Conservation (phyloP, 2,113 vertebrate genomes). For the Eretmochelys imbricata region DNA sequence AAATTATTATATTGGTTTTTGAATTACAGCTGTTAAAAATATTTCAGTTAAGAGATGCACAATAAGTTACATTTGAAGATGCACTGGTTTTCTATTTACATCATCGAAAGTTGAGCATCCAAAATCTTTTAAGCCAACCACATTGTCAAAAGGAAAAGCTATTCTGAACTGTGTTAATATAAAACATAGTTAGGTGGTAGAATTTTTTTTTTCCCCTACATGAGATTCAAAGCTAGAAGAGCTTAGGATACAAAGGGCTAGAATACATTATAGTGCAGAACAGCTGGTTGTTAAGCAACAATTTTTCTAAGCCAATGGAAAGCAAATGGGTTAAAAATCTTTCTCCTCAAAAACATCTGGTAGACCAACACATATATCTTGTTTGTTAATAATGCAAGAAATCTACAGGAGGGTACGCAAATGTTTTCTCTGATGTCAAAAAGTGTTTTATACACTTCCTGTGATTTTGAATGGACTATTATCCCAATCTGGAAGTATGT, state of each 20-base stretch:
- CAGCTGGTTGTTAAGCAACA: slow-evolving; percentile 41
- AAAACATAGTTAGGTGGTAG: slow-evolving; percentile 20
- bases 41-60: slow-evolving; percentile 9
- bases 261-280: slow-evolving; percentile 28
- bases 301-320: neutral
- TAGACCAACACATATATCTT: neutral
- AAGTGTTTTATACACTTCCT: slow-evolving; percentile 22
- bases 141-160: slow-evolving; percentile 20
- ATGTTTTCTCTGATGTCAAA: neutral
- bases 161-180: slow-evolving; percentile 8
- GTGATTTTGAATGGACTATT: neutral
- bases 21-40: slow-evolving; percentile 32
- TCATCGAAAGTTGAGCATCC: slow-evolving; percentile 32
- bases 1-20: slow-evolving; percentile 1
- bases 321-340: slow-evolving; percentile 2
- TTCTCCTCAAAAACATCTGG: neutral
- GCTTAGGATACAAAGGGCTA: slow-evolving; percentile 47
- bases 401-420: slow-evolving; percentile 3
- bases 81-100: slow-evolving; percentile 35
- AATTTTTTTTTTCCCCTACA: neutral
- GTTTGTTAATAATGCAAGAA: slow-evolving; percentile 16
- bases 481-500: slow-evolving; percentile 30
- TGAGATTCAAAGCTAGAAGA: neutral
- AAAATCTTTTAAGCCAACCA: slow-evolving; percentile 32
- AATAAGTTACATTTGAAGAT: slow-evolving; percentile 38